A percentile compares a stretch with the other conserved stretches of the same genome.
These are phyloP conservation scores for Drosophila cognata DNA, from an alignment of 2,888 invertebrate genomes.

Conservation along the genomic window DNA sequence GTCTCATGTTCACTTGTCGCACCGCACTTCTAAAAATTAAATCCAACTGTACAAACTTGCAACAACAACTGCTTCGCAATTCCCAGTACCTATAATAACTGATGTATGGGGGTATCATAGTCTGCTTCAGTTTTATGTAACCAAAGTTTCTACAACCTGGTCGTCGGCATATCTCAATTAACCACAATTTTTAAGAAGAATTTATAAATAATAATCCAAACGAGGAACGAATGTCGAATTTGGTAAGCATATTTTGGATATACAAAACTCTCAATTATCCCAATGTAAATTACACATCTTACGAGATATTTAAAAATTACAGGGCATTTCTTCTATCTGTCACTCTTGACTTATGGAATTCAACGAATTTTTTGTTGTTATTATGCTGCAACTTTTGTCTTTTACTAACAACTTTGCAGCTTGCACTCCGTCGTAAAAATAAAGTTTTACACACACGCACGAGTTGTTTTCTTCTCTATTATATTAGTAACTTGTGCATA, in stretches of 20 bases:
- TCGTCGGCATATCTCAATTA: background rate
- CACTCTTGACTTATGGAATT: background rate
- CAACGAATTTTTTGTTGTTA: conserved; percentile 24
- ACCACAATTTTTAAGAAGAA: background rate
- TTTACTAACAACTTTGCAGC: conserved; percentile 73
- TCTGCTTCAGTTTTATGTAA: background rate
- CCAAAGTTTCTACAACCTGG: too few species aligned
- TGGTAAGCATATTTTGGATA: background rate
- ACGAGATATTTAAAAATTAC: background rate
- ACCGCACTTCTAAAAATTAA: conserved; percentile 65
- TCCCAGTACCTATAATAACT: conserved; percentile 24
- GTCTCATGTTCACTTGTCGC: conserved; percentile 62
- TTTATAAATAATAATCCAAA: background rate
- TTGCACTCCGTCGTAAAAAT: conserved; percentile 78
- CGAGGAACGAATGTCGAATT: background rate
- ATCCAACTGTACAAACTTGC: conserved; percentile 61
- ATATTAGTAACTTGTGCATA: conserved; percentile 54
- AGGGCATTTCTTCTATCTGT: conserved; percentile 18
- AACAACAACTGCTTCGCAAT: conserved; percentile 40
- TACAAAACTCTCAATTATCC: background rate
- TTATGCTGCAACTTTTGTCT: conserved; percentile 45
- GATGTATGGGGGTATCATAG: background rate
- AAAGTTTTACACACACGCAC: conserved; percentile 75
- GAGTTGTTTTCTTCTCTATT: conserved; percentile 62
- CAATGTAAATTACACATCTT: background rate